Percentiles rank a stretch among this genome's conserved stretches.
phyloP scores from a whole-genome alignment of 2,113 vertebrate species.

The Pachycephala philippinensis region DNA sequence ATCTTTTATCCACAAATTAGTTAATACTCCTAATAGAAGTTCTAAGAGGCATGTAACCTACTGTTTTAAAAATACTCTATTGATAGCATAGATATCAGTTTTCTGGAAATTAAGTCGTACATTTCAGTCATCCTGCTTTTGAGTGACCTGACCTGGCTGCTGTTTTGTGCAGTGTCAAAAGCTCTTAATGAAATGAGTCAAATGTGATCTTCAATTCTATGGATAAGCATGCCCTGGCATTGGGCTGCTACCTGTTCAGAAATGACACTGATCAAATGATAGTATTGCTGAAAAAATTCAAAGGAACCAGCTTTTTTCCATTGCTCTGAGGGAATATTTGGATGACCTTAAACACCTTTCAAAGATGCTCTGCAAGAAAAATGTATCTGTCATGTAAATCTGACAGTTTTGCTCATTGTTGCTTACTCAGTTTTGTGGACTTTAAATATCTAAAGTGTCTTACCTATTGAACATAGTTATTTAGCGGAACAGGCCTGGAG shows the following conservation, averaged over 20 bases:
- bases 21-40: background rate
- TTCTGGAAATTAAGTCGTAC: background rate
- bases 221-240: background rate
- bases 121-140: background rate
- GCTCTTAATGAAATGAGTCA: background rate
- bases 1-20: background rate
- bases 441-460: background rate
- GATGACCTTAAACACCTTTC: background rate
- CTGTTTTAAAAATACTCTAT: background rate
- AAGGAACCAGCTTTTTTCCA: background rate
- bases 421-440: background rate
- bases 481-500: background rate
- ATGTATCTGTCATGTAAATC: background rate
- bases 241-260: background rate
- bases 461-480: background rate
- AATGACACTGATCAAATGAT: background rate
- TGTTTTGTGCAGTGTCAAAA: background rate
- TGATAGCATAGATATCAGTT: background rate
- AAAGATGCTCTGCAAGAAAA: background rate
- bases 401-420: background rate
- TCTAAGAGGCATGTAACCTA: background rate
- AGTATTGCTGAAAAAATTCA: background rate
- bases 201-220: background rate
- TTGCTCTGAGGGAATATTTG: background rate
- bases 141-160: background rate